A percentile compares a stretch with the other conserved stretches of the same genome.
Evolutionary conservation across 2,888 invertebrate species (phyloP).

Genomic region (Pterobdella sp.): DNA sequence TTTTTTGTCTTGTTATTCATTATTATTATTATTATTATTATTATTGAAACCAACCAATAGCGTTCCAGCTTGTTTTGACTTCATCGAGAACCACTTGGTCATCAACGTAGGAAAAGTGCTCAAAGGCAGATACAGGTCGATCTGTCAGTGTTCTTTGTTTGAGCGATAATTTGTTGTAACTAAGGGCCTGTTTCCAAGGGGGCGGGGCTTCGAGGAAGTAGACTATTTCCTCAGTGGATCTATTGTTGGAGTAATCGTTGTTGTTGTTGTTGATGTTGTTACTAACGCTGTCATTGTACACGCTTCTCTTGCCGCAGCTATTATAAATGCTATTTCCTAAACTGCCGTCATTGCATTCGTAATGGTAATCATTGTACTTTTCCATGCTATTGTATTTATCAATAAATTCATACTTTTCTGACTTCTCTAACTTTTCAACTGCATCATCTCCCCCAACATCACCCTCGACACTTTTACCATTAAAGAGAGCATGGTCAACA

Average conservation of each 20-base stretch:
- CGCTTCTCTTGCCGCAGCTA: no score
- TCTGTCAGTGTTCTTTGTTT: background rate
- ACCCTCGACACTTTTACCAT: background rate
- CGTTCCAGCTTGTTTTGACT: background rate
- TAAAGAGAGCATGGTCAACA: background rate
- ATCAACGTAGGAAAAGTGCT: conserved; percentile 4
- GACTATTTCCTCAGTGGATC: background rate
- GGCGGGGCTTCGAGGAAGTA: conserved; percentile 5
- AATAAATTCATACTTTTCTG: background rate
- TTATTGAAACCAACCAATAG: background rate
- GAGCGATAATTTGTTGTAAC: background rate
- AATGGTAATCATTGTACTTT: conserved; percentile 2
- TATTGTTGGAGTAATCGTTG: background rate
- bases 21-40: no score
- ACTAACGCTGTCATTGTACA: background rate
- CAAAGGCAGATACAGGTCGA: conserved; percentile 3
- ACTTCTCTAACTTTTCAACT: background rate
- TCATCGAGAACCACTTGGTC: conserved; percentile 8
- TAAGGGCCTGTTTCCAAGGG: background rate
- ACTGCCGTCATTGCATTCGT: conserved; percentile 3
- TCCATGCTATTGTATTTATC: background rate
- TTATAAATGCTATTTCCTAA: background rate
- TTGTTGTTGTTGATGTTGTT: background rate
- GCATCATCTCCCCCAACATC: background rate
- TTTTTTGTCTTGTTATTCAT: no score